phyloP scores from a whole-genome alignment of 1,140 invertebrate species.

The Caerostris extrusa region DNA sequence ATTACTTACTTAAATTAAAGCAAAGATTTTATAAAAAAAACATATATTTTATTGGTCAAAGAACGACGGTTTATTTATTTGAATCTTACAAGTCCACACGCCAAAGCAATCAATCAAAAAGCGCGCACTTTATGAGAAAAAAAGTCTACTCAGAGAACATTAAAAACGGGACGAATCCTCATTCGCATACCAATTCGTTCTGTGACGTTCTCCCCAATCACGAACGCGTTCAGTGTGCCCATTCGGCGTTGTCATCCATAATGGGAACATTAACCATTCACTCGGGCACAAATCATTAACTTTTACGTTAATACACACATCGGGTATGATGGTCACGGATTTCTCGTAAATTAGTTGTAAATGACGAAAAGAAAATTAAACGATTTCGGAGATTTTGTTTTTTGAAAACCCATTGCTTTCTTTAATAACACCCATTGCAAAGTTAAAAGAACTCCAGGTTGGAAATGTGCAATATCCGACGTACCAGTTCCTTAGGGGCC shows the following conservation, averaged over 20 bases:
- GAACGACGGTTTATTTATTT: background rate
- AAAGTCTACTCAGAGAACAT: background rate
- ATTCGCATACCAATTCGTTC: slow-evolving; percentile 20
- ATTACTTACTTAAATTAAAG: too few species aligned
- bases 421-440: background rate
- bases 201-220: slow-evolving; percentile 17
- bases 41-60: background rate
- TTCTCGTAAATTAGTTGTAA: slow-evolving; percentile 64
- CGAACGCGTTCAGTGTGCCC: slow-evolving; percentile 6
- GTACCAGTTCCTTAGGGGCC: background rate
- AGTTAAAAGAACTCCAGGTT: background rate
- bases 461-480: slow-evolving; percentile 7
- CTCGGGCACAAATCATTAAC: slow-evolving; percentile 54
- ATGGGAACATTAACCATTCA: slow-evolving; percentile 54
- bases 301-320: slow-evolving; percentile 47
- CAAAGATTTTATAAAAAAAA: background rate
- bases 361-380: slow-evolving; percentile 68
- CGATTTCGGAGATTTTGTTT: slow-evolving; percentile 2
- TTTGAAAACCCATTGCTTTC: background rate
- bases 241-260: background rate
- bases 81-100: background rate
- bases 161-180: background rate
- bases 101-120: background rate
- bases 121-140: background rate
- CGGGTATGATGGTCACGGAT: slow-evolving; percentile 45